A percentile compares a stretch with the other conserved stretches of the same genome.
Evolutionary conservation across 2,888 invertebrate species (phyloP).

Genomic region (Hydroisotoma schaefferi): DNA sequence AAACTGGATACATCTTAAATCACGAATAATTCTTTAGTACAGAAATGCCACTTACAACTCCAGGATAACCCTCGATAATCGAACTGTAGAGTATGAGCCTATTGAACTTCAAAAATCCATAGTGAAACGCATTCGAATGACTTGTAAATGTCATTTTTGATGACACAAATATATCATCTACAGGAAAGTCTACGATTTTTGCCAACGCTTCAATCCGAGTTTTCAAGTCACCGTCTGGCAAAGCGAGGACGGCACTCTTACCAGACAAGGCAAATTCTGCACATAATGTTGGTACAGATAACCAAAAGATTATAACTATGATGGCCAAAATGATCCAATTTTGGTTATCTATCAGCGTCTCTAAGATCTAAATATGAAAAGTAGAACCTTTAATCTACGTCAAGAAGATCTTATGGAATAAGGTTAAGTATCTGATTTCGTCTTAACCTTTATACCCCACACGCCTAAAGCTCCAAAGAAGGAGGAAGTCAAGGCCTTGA

Average conservation of each 20-base stretch:
- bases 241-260: not conserved
- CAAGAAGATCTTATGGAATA: no score
- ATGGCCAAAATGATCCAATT: not conserved
- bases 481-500: no score
- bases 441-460: no score
- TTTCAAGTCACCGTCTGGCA: not conserved
- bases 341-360: not conserved
- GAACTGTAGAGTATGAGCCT: conserved; percentile 12
- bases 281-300: not conserved
- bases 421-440: no score
- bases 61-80: not conserved
- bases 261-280: not conserved
- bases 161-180: not conserved
- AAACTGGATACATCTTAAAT: no score
- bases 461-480: no score
- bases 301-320: not conserved
- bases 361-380: not conserved
- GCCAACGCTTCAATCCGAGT: conserved; percentile 4
- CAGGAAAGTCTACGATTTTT: conserved; percentile 17
- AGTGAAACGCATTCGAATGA: conserved; percentile 18
- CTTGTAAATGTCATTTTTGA: not conserved
- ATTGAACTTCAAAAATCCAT: conserved; percentile 12
- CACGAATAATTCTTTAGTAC: no score
- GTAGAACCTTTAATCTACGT: no score
- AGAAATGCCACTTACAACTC: not conserved